phyloP scores from a whole-genome alignment of 2,113 vertebrate species.

The Numenius arquata region DNA sequence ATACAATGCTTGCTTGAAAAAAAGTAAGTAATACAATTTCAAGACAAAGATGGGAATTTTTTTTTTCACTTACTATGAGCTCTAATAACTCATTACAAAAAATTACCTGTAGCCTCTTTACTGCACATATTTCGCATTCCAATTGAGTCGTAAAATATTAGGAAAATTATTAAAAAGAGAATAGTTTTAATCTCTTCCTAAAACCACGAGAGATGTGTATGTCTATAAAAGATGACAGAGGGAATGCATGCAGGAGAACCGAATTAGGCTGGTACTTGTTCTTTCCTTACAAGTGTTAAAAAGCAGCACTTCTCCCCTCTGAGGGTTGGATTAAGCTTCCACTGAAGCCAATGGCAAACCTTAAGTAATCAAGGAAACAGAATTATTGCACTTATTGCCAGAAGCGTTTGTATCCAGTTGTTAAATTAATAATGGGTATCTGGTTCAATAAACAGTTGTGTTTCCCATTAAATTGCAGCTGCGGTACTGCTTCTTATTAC shows the following conservation, averaged over 20 bases:
- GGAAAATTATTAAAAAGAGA: neutral
- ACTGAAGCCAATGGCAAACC: conserved; percentile 26
- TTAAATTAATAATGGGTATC: conserved; percentile 69
- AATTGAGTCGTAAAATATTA: neutral
- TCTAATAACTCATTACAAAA: neutral
- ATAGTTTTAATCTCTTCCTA: neutral
- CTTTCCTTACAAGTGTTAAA: conserved; percentile 31
- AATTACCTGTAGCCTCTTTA: neutral
- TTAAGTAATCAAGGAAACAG: conserved; percentile 58
- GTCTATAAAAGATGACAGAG: neutral
- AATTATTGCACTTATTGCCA: conserved; percentile 57
- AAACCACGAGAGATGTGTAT: neutral
- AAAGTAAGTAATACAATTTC: neutral
- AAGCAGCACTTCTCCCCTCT: conserved; percentile 16
- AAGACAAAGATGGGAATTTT: neutral
- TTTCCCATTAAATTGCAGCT: conserved; percentile 47
- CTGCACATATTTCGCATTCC: neutral
- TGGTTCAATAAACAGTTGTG: conserved; percentile 66
- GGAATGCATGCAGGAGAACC: neutral
- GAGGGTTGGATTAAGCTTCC: conserved; percentile 27
- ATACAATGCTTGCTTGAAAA: neutral
- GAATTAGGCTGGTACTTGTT: conserved; percentile 3
- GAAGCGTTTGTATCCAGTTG: conserved; percentile 51
- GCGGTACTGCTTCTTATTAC: conserved; percentile 27
- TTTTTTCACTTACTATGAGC: neutral